Evolutionary conservation across 2,888 invertebrate genomes (phyloP).

Genomic region (Cybosia mesomella): DNA sequence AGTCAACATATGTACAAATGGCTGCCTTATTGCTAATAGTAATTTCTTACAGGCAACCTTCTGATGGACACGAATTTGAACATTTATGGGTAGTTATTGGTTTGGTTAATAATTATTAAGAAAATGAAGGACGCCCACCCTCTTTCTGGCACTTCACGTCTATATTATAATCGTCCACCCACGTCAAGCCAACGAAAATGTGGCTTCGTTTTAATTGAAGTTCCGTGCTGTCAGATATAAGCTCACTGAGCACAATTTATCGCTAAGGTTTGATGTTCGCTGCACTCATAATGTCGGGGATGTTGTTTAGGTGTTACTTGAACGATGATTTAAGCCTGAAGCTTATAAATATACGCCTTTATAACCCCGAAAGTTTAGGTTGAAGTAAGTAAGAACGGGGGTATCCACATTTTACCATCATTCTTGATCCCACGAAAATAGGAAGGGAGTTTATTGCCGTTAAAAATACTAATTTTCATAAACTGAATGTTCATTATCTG

Average conservation of each 20-base stretch:
- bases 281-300: neutral
- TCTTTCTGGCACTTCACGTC: neutral
- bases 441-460: too few relatives aligned
- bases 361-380: neutral
- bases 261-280: constrained; percentile 18
- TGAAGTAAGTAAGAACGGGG: neutral
- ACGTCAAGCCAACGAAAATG: constrained; percentile 1
- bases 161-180: neutral
- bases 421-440: too few relatives aligned
- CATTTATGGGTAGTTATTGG: too few relatives aligned
- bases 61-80: too few relatives aligned
- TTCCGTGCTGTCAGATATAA: neutral
- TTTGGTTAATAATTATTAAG: too few relatives aligned
- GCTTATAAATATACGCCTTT: neutral
- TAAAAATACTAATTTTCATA: too few relatives aligned
- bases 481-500: too few relatives aligned
- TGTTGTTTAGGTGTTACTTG: neutral
- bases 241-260: neutral
- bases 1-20: too few relatives aligned
- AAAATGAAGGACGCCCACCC: neutral
- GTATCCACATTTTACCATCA: too few relatives aligned
- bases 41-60: too few relatives aligned
- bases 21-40: too few relatives aligned
- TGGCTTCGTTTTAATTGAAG: constrained; percentile 1
- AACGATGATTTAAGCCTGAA: neutral